A percentile compares a stretch with the other conserved stretches of the same genome.
Evolutionary conservation across 2,797 vertebrate species (phyloP).

Genomic region (Cryptoprocta ferox): DNA sequence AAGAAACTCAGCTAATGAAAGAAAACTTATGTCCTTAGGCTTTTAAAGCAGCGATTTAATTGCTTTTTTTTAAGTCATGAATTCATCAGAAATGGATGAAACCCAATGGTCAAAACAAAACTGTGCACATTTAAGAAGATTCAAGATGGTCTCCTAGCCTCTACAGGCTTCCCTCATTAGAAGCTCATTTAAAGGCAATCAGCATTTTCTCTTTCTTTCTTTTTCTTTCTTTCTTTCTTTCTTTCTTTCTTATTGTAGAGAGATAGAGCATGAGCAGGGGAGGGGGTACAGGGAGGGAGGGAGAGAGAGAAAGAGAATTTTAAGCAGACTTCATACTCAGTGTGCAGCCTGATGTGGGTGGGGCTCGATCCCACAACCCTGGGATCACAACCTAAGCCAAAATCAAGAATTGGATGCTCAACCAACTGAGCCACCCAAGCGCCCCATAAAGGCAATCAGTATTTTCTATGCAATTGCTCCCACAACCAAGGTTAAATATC

Average conservation of each 20-base stretch:
- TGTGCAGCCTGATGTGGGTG: no score
- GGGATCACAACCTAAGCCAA: no score
- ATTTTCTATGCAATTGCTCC: conserved; percentile 10
- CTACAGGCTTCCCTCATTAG: neutral
- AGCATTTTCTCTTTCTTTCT: no score
- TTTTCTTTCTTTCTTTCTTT: no score
- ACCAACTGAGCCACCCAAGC: no score
- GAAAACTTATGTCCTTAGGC: neutral
- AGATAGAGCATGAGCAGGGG: no score
- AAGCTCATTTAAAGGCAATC: neutral
- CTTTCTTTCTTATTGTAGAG: no score
- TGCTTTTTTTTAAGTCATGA: neutral
- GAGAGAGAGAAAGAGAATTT: no score
- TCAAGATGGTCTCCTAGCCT: neutral
- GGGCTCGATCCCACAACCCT: no score
- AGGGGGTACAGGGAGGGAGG: no score
- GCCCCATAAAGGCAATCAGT: neutral
- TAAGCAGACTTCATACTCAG: no score
- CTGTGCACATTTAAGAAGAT: neutral
- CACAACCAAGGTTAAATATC: conserved; percentile 9
- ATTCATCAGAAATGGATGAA: conserved; percentile 1
- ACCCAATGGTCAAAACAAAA: conserved; percentile 38
- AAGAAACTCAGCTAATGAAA: neutral
- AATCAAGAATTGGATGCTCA: no score
- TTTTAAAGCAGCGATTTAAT: neutral